Base-by-base conservation (phyloP, 2,888 invertebrate species). In the Nomada ferruginata region DNA sequence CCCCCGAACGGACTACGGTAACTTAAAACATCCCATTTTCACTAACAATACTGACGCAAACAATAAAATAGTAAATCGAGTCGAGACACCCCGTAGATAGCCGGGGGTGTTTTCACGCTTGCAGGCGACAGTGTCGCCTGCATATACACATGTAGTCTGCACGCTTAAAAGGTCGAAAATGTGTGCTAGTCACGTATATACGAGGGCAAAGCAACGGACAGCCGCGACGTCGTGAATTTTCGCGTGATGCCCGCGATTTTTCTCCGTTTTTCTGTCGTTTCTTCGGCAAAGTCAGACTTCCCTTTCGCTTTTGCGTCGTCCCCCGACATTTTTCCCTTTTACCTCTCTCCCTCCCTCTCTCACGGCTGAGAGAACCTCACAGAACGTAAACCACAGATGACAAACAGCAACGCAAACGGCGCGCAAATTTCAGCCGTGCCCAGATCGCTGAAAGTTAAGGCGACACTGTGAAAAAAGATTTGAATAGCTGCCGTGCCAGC, bases 211-310 rank as follows among this genome's bases (percentile, higher is more conserved):
- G 53, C 75, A 36, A 52, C 73, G 79, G 79, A 74, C 76, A 80
- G 80, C 70, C 81, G 57, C 75, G 71, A 68, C 81, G 83, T 78
- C 76, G 74, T 26, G 71, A 20, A 73, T 76, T 85, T 84, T 74
- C 76, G 73, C 79, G 61, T 64, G 70, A 77, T 77, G 60, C 65
- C 53, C 66, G 72, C 59, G 78, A 85, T 82, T 86, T 85, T 78
- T 70, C 80, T 66, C 79, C 71, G 71, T 59, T 72, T 70, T 63
- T 65, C 73, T 57, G 36, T 23, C 73, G 72, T 63, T 72, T 60
- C 66, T 78, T 78, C 53, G 20, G 20, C 36, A 29, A 42, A 26
- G 29, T 42, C 70, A 53, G 20, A 60, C 76, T 23, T 50, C 75
- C 68, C 71, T 77, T 68, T 82, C 82, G 76, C 65, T 70, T 61